These are phyloP conservation scores for Lordiphosa collinella DNA, from an alignment of 1,140 invertebrate genomes.

Conservation along the genomic window DNA sequence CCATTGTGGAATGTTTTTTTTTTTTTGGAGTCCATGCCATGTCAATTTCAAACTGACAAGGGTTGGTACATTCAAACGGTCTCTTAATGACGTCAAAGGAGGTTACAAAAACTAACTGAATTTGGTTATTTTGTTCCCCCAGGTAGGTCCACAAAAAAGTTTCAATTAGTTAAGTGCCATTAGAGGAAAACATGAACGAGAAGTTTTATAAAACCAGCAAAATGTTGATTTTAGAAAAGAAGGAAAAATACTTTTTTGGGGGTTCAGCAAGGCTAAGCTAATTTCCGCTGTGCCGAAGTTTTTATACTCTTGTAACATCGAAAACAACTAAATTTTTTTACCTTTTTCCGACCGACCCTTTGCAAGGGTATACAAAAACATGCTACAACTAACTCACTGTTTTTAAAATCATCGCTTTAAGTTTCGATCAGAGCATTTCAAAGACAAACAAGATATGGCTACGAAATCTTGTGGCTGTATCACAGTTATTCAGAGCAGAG, in stretches of 20 bases:
- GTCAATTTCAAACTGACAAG: constrained; percentile 38
- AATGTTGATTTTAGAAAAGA: constrained; percentile 10
- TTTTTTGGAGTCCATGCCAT: constrained; percentile 8
- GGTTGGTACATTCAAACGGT: constrained; percentile 15
- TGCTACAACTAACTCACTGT: too few species aligned
- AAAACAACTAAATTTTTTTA: too few species aligned
- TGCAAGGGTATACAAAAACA: too few species aligned
- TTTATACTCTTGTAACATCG: too few species aligned
- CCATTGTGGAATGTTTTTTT: not conserved
- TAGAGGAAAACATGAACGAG: constrained; percentile 14
- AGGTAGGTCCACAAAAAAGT: constrained; percentile 23
- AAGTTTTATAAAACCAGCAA: not conserved
- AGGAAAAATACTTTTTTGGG: constrained; percentile 15
- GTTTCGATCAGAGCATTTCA: too few species aligned
- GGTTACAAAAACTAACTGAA: constrained; percentile 4
- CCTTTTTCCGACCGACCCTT: too few species aligned
- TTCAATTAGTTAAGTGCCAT: constrained; percentile 65
- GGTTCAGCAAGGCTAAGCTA: too few species aligned
- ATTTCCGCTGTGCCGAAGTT: too few species aligned
- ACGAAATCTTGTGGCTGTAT: too few species aligned
- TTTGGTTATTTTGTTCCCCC: not conserved
- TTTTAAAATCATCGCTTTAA: too few species aligned
- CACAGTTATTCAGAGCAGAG: too few species aligned
- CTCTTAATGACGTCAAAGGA: constrained; percentile 49
- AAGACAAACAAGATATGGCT: too few species aligned